phyloP scores from a whole-genome alignment of 2,113 vertebrate species.

The Platichthys flesus region DNA sequence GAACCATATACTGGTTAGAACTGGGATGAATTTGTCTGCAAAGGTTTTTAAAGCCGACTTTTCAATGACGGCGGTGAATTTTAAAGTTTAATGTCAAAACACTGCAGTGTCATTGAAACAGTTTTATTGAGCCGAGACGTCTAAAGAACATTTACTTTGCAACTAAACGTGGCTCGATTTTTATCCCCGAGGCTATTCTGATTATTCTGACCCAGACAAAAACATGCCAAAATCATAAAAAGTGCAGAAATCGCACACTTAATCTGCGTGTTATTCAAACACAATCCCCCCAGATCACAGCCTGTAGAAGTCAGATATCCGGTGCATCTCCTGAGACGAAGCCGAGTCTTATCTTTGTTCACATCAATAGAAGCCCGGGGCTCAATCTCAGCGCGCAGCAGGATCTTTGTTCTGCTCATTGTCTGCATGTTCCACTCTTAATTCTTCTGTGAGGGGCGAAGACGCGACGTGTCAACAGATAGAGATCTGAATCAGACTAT shows the following conservation, averaged over 20 bases:
- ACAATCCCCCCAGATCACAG: background rate
- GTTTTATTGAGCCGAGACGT: no score
- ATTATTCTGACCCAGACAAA: background rate
- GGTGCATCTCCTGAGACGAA: background rate
- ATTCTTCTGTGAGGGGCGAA: background rate
- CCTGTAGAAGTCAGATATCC: constrained; percentile 12
- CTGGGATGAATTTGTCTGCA: background rate
- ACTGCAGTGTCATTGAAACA: no score
- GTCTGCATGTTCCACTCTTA: constrained; percentile 28
- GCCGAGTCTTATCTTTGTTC: constrained; percentile 50
- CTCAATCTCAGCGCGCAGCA: constrained; percentile 4
- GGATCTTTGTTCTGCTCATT: constrained; percentile 39
- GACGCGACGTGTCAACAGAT: no score
- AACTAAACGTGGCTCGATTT: no score
- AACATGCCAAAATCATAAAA: background rate
- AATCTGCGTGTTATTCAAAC: background rate
- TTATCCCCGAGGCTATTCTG: no score
- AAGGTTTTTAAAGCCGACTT: background rate
- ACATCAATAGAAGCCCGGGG: constrained; percentile 35
- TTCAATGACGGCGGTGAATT: background rate
- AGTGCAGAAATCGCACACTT: background rate
- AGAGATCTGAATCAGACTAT: background rate
- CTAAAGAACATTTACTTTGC: no score
- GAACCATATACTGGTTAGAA: no score
- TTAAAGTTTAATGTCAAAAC: no score